Conservation (phyloP, 2,888 invertebrate species). For the Fragum fragum region DNA sequence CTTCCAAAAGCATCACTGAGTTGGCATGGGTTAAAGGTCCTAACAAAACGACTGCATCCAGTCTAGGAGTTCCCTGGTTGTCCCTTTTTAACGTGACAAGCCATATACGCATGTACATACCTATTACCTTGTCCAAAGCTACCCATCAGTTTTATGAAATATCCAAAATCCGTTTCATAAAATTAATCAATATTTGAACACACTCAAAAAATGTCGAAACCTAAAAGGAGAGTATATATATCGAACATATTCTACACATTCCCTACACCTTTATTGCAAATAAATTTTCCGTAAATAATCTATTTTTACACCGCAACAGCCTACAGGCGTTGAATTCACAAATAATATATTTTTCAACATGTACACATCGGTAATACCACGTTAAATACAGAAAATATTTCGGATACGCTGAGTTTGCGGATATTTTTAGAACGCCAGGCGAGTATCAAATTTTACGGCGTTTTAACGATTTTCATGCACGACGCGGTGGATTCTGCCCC, state of each 20-base stretch:
- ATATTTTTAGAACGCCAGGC: slow-evolving; percentile 17
- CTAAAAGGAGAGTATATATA: not conserved
- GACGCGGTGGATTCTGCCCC: not conserved
- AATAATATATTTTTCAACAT: not conserved
- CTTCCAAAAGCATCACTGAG: no score
- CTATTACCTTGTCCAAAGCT: no score
- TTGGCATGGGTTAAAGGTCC: no score
- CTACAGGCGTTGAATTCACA: not conserved
- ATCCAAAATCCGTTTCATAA: no score
- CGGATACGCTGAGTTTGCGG: slow-evolving; percentile 11
- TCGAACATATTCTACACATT: not conserved
- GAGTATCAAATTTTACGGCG: slow-evolving; percentile 18
- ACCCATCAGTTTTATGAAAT: no score
- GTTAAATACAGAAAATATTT: slow-evolving; percentile 9
- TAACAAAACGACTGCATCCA: no score
- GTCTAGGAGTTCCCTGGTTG: no score
- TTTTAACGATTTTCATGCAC: slow-evolving; percentile 22
- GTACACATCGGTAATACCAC: not conserved
- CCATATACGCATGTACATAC: no score
- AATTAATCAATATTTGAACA: no score
- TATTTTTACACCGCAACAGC: slow-evolving; percentile 5
- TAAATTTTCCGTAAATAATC: slow-evolving; percentile 17
- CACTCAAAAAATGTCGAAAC: no score
- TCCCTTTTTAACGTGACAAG: no score
- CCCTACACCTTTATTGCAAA: slow-evolving; percentile 15